Conservation (phyloP, 2,797 vertebrate genomes). For the Silurus lanzhouensis region DNA sequence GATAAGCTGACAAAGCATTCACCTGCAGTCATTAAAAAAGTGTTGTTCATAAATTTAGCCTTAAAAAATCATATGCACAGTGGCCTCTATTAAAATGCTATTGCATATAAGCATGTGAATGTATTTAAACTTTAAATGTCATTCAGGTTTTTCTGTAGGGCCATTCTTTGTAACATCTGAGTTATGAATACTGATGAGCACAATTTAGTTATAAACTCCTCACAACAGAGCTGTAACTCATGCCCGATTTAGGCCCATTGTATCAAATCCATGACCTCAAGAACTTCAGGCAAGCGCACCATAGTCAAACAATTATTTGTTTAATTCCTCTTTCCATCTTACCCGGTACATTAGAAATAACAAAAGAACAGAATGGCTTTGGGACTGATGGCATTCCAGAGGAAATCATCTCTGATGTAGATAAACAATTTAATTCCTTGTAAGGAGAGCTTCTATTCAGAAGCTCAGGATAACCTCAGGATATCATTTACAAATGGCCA, state of each 20-base stretch:
- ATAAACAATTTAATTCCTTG: not conserved
- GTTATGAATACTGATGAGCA: not conserved
- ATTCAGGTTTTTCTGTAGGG: not conserved
- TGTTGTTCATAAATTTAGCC: not conserved
- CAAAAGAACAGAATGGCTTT: not conserved
- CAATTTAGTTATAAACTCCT: not conserved
- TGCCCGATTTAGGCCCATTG: not conserved
- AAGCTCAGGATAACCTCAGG: not conserved
- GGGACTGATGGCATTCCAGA: not conserved
- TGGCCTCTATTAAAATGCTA: not conserved
- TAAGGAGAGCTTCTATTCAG: not conserved
- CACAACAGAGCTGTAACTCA: not conserved
- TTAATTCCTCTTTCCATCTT: not conserved
- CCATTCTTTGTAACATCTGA: not conserved
- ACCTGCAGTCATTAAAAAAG: not conserved
- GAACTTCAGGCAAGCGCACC: not conserved
- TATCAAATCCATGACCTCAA: not conserved
- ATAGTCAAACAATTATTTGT: not conserved
- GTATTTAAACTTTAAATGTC: not conserved
- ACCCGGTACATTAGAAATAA: not conserved
- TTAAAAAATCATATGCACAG: not conserved
- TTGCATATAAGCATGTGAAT: not conserved
- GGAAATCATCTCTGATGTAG: not conserved
- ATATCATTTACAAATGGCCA: slow-evolving; percentile 1
- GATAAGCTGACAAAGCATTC: not conserved